Evolutionary conservation across 2,888 invertebrate genomes (phyloP).

Genomic region (Aleiodes alternator): DNA sequence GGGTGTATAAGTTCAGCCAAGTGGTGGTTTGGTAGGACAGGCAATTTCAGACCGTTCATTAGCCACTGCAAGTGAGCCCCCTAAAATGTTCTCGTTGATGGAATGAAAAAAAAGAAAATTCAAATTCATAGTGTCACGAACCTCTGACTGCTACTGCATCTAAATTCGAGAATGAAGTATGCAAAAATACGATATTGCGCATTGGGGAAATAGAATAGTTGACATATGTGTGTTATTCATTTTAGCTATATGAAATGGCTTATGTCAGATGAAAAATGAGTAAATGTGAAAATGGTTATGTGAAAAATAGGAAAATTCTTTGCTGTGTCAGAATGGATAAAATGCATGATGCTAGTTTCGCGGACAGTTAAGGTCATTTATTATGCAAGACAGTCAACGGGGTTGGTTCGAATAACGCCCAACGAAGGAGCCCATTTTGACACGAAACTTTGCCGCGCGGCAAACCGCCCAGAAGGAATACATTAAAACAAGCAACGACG

Average conservation of each 20-base stretch:
- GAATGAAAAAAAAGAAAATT: neutral
- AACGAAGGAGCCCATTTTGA: slow-evolving; percentile 55
- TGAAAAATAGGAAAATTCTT: slow-evolving; percentile 54
- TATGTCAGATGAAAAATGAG: slow-evolving; percentile 16
- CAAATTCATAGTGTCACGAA: no score
- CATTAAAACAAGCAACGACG: slow-evolving; percentile 62
- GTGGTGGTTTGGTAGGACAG: slow-evolving; percentile 58
- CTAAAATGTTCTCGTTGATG: slow-evolving; percentile 11
- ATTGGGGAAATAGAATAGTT: neutral
- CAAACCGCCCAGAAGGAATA: slow-evolving; percentile 66
- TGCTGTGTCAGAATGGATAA: slow-evolving; percentile 50
- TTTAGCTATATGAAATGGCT: neutral
- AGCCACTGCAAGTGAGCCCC: slow-evolving; percentile 46
- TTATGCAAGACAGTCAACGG: slow-evolving; percentile 55
- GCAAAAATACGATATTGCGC: no score
- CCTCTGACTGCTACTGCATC: no score
- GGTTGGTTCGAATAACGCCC: slow-evolving; percentile 50
- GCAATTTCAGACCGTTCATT: slow-evolving; percentile 66
- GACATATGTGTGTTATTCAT: neutral
- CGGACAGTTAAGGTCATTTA: slow-evolving; percentile 51
- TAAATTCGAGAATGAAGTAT: no score
- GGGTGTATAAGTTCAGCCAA: slow-evolving; percentile 41
- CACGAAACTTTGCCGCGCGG: slow-evolving; percentile 53
- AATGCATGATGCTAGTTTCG: slow-evolving; percentile 50
- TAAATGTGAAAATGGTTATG: slow-evolving; percentile 1